These are phyloP conservation scores for Seriola rivoliana DNA, from an alignment of 2,113 vertebrate species.

Conservation along the genomic window DNA sequence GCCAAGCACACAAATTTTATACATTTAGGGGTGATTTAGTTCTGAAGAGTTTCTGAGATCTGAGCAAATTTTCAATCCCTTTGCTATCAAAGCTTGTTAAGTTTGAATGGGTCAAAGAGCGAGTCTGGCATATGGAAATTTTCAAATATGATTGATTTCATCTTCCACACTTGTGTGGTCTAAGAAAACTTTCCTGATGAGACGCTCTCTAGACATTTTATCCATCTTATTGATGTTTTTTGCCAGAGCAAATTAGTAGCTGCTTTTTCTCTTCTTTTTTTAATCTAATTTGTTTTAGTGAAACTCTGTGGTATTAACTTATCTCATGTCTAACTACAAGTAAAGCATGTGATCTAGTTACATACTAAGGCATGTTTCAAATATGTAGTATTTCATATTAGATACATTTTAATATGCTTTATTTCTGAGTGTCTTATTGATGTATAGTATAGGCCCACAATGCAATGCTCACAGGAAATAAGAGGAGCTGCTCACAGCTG, in stretches of 20 bases:
- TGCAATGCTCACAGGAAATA: slow-evolving; percentile 20
- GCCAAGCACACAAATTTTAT: background rate
- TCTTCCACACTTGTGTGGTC: slow-evolving; percentile 28
- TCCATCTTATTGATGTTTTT: slow-evolving; percentile 15
- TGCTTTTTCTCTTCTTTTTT: background rate
- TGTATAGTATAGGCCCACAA: slow-evolving; percentile 4
- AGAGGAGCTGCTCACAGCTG: slow-evolving; percentile 41
- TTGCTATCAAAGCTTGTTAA: slow-evolving; percentile 59
- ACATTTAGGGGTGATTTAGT: slow-evolving; percentile 19
- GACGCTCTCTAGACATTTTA: slow-evolving; percentile 7
- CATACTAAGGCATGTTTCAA: background rate
- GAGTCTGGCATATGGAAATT: slow-evolving; percentile 45
- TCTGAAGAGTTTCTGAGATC: slow-evolving; percentile 45
- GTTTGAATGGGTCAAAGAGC: slow-evolving; percentile 58
- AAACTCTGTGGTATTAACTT: background rate
- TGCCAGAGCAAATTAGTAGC: background rate
- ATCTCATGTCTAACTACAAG: background rate
- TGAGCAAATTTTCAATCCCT: slow-evolving; percentile 58
- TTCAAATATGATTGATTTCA: slow-evolving; percentile 62
- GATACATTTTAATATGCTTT: background rate
- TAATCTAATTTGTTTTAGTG: background rate
- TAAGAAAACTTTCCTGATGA: slow-evolving; percentile 39
- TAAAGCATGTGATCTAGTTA: background rate
- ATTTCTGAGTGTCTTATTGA: background rate
- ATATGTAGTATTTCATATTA: background rate